phyloP scores from a whole-genome alignment of 2,888 invertebrate genomes.

The Oscheius sp. region DNA sequence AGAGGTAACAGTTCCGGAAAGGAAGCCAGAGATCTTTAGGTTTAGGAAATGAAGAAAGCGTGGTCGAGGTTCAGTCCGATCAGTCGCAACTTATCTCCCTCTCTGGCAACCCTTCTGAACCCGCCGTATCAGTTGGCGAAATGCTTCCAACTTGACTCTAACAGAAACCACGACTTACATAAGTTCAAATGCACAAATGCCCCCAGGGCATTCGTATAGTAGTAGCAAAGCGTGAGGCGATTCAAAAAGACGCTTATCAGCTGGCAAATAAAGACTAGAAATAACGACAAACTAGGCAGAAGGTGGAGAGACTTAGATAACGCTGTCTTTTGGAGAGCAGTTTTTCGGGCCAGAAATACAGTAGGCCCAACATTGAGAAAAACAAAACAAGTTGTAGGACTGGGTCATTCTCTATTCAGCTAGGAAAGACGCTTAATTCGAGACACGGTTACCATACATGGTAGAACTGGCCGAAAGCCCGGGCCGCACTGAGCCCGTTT shows the following conservation, averaged over 20 bases:
- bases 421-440: too few species aligned
- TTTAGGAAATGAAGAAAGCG: too few species aligned
- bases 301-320: slow-evolving; percentile 11
- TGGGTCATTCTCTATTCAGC: too few species aligned
- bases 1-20: too few species aligned
- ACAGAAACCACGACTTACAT: not conserved
- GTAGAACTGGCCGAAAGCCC: too few species aligned
- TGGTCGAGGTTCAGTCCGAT: too few species aligned
- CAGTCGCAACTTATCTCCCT: too few species aligned
- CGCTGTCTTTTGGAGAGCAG: slow-evolving; percentile 12
- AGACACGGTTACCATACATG: too few species aligned
- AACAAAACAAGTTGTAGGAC: too few species aligned
- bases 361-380: too few species aligned
- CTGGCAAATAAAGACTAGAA: slow-evolving; percentile 38
- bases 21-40: too few species aligned
- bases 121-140: not conserved
- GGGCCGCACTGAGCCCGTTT: too few species aligned
- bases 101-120: not conserved
- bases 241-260: slow-evolving; percentile 38
- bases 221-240: slow-evolving; percentile 31
- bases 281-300: slow-evolving; percentile 36
- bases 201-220: slow-evolving; percentile 33
- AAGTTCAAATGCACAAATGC: not conserved
- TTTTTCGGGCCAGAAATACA: not conserved
- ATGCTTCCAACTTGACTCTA: not conserved